Evolutionary conservation across 2,888 invertebrate genomes (phyloP), one percentile per base, ranked within the genome.

Genomic region (Ophion ellenae): DNA sequence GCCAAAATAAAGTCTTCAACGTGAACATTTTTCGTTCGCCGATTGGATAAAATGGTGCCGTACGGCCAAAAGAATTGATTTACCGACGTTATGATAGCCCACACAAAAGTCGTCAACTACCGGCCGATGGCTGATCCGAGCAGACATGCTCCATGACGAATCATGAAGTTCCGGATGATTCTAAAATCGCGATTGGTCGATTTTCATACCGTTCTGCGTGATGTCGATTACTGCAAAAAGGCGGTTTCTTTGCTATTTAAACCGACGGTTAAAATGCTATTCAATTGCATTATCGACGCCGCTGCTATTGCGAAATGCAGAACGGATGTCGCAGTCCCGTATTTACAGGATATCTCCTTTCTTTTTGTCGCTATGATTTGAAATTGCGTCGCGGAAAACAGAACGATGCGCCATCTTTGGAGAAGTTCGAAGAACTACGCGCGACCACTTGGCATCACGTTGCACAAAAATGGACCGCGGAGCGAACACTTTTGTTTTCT

Each of bases 381-480:
- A 69, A 69, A 53, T 17, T 61, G 32, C 61, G 36, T 69, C 32
- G 75, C 17, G 61, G 32, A 47, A 28, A 81, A 28, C 20, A n/a
- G 69, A 74, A 24, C 40, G 74, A 66, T 24, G 61, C 36, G 28
- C 9, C 28, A 59, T 81, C 75, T 81, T 81, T 75, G 81, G 69
- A 67, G 67, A 74, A 73, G 24, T 28, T 80, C 20, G 45, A 70
- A n/a, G 70, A 59, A 45, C 71, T 32, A 11, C 10, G 36, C 28
- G 28, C 40, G 57, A 40, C 20, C 28, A 14, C 57, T 53, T 47
- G 45, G 14, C 32, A 63, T 17, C 47, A 20, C 36, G 73, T 59
- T 59, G 11, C 2, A 59, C 57, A 32, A 45, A 45, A 32, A 61
- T 64, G 47, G 6, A 32, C 17, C n/a, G 45, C 17, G 47, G 11